These are phyloP conservation scores for Idaea aversata DNA, from an alignment of 2,888 invertebrate species.

Conservation along the genomic window DNA sequence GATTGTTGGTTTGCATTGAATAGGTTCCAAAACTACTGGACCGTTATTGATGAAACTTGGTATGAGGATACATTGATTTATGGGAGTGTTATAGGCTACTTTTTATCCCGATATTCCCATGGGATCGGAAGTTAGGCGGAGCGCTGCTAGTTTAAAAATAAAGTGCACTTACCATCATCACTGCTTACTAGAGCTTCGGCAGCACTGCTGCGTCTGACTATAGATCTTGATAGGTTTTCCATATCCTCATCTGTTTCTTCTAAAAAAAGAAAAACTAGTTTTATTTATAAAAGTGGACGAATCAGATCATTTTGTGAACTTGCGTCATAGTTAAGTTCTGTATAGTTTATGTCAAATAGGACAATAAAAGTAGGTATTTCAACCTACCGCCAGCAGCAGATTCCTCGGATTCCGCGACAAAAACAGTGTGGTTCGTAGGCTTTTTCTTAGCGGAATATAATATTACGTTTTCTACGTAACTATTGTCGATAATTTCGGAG, in stretches of 20 bases:
- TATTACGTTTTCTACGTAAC: conserved; percentile 47
- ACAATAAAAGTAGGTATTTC: background rate
- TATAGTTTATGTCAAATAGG: background rate
- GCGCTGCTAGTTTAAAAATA: too few relatives aligned
- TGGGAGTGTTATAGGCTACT: too few relatives aligned
- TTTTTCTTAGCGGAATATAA: conserved; percentile 50
- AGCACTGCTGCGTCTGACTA: conserved; percentile 37
- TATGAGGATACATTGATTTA: too few relatives aligned
- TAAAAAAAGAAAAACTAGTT: conserved; percentile 17
- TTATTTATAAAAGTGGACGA: background rate
- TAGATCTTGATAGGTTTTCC: conserved; percentile 27
- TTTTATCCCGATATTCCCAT: too few relatives aligned
- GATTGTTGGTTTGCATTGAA: background rate
- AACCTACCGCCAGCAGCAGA: conserved; percentile 49
- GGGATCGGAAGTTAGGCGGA: too few relatives aligned
- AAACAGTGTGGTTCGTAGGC: conserved; percentile 51
- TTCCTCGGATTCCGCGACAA: conserved; percentile 69
- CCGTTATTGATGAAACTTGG: too few relatives aligned
- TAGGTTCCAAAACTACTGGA: background rate
- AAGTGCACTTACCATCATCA: conserved; percentile 53
- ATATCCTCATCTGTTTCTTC: background rate
- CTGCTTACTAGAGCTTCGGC: conserved; percentile 47
- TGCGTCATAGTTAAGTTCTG: background rate
- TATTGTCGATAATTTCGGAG: conserved; percentile 62
- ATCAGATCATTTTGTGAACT: too few relatives aligned